Base-by-base conservation (phyloP, 1,140 invertebrate genomes). In the Danaus melanippus region DNA sequence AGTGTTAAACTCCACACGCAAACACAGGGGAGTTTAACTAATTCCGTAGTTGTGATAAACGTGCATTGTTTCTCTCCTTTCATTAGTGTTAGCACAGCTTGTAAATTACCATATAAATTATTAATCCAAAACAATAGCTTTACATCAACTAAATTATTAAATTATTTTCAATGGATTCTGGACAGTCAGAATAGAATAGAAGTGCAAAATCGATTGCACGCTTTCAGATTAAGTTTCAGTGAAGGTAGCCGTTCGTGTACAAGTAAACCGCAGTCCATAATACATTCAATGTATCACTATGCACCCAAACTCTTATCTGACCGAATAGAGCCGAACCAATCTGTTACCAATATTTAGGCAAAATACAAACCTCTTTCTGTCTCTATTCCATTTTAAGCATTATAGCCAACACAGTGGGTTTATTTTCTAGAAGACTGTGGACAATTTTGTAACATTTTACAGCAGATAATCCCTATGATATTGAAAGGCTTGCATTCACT, bases 291-390 rank as follows among this genome's bases (percentile, higher is more conserved):
- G 75, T 78, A 84, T 84, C 77, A 84, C 81, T 74, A 78, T 74
- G 69, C 72, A 73, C 66, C 71, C 59, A 65, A 53, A 67, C 66
- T 74, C 77, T 81, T 84, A 82, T 84, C 79, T 84, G 74, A 69
- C 76, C 66, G 63, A 66, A 71, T 76, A 73, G 69, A 78, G 70
- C 74, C 71, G 69, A 76, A 70, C 69, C 81, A 84, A 86, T 82
- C 81, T 79, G 81, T 83, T 83, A 79, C 79, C 76, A 73, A 84
- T 84, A 86, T 86, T 86, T 86, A 84, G 77, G 75, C 72, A 79
- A 86, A 84, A 84, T 84, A 82, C 74, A 75, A 78, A 82, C 74
- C 21, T 71, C 73, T 74, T 67, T 64, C 52, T 10, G 10, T 7
- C 7, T 17, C 12, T 62, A 67, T 46, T 56, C 65, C 43, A 86